A percentile compares a stretch with the other conserved stretches of the same genome.
Conservation (phyloP, 2,113 vertebrate genomes). For the Cryptotis parvus region DNA sequence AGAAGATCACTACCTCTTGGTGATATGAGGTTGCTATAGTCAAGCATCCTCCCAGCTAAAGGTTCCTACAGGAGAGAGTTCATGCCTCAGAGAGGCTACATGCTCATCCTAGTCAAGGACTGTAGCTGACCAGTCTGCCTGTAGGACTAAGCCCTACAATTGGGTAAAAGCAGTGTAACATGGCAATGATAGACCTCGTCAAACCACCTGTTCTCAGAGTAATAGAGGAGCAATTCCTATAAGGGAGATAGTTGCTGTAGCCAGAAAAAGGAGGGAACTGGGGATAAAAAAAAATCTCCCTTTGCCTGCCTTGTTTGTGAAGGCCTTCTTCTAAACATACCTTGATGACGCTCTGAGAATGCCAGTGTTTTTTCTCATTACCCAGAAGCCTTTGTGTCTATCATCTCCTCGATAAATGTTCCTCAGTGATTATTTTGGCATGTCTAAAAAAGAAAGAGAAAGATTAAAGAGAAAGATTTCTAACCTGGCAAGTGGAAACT, state of each 20-base stretch:
- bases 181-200: neutral
- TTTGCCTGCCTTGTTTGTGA: neutral
- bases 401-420: neutral
- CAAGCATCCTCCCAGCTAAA: neutral
- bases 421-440: neutral
- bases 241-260: neutral
- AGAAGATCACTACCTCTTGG: neutral
- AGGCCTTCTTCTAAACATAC: neutral
- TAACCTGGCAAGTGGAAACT: constrained; percentile 62
- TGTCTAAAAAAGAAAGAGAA: constrained; percentile 2
- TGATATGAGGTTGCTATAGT: no score
- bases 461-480: constrained; percentile 7
- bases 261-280: neutral
- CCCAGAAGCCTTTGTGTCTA: neutral
- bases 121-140: neutral
- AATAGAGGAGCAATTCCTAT: neutral
- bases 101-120: neutral
- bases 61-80: neutral
- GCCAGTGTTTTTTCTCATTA: neutral
- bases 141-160: neutral
- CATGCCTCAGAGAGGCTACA: neutral
- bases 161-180: neutral
- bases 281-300: neutral
- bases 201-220: neutral
- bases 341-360: neutral